These are phyloP conservation scores for Platyura marginata DNA, from an alignment of 1,140 invertebrate species.

Conservation along the genomic window DNA sequence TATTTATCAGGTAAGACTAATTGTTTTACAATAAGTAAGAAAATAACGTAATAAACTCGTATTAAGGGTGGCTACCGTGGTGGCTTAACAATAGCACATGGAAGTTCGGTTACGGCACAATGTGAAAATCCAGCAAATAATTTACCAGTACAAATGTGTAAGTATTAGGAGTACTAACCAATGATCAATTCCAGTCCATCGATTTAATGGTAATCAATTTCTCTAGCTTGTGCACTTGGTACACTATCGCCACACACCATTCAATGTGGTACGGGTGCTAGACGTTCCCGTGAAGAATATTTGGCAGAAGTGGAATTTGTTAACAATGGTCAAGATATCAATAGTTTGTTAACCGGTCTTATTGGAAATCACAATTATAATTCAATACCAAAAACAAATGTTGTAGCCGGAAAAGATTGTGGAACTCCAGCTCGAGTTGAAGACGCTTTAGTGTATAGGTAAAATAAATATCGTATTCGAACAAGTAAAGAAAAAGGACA, in stretches of 20 bases:
- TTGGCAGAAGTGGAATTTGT: conserved; percentile 3
- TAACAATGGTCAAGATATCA: not conserved
- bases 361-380: not conserved
- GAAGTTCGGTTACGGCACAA: conserved; percentile 43
- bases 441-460: conserved; percentile 20
- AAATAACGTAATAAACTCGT: not conserved
- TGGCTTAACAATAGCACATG: conserved; percentile 59
- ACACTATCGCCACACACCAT: conserved; percentile 37
- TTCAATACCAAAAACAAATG: not conserved
- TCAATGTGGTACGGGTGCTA: conserved; percentile 26
- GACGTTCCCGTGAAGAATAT: conserved; percentile 16
- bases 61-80: conserved; percentile 43
- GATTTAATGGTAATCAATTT: conserved; percentile 13
- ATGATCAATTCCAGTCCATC: conserved; percentile 9
- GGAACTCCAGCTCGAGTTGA: conserved; percentile 17
- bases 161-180: too few relatives aligned
- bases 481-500: too few relatives aligned
- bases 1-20: conserved; percentile 34
- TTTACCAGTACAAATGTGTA: conserved; percentile 19
- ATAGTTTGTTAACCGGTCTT: not conserved
- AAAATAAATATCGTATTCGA: too few relatives aligned
- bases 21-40: not conserved
- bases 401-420: conserved; percentile 16
- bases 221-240: conserved; percentile 42
- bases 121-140: conserved; percentile 33